Evolutionary conservation across 1,140 invertebrate species (phyloP).

Genomic region (Melipona quadrifasciata): DNA sequence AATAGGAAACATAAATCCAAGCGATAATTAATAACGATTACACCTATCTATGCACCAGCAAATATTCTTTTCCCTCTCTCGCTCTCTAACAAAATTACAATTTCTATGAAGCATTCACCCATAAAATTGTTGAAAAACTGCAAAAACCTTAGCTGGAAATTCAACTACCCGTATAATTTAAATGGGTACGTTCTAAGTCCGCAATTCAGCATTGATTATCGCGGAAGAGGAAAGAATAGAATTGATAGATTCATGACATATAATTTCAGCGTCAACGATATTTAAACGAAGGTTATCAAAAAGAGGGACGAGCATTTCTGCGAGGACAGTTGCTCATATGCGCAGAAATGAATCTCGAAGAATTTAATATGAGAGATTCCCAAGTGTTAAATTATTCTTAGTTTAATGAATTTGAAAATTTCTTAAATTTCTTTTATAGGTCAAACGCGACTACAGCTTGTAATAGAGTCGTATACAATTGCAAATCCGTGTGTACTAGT

Average conservation of each 20-base stretch:
- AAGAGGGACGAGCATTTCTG: neutral
- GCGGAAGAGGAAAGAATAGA: slow-evolving; percentile 48
- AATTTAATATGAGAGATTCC: neutral
- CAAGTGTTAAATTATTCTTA: neutral
- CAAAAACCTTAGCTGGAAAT: neutral
- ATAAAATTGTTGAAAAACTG: neutral
- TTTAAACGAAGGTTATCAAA: slow-evolving; percentile 40
- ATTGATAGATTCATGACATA: slow-evolving; percentile 51
- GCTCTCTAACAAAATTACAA: neutral
- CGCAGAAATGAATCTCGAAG: too few species aligned
- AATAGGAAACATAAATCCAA: slow-evolving; percentile 20
- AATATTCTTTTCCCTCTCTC: neutral
- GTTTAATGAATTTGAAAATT: neutral
- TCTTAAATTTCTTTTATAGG: neutral
- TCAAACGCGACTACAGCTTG: neutral
- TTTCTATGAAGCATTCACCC: neutral
- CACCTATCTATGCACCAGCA: neutral
- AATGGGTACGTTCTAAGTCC: neutral
- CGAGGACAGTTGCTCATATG: neutral
- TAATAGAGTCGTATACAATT: neutral
- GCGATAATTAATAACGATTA: neutral
- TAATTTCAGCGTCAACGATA: slow-evolving; percentile 56
- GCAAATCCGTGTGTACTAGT: neutral
- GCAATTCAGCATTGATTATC: slow-evolving; percentile 19
- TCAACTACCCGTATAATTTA: neutral